Evolutionary conservation across 2,888 invertebrate species (phyloP).

Genomic region (Nymphalis urticae): DNA sequence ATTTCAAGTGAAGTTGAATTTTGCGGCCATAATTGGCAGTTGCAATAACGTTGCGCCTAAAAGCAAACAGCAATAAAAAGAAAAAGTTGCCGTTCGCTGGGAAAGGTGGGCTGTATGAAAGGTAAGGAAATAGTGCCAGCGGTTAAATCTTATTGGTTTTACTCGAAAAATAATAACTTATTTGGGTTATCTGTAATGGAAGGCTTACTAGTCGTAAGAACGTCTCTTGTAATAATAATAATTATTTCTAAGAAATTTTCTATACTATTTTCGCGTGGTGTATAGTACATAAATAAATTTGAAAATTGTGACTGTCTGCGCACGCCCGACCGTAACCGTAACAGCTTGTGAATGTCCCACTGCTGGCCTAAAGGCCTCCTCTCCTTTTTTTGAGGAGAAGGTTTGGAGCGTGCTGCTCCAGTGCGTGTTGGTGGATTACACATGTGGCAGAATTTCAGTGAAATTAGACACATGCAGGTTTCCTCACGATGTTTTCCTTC

Average conservation of each 20-base stretch:
- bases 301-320: too few relatives aligned
- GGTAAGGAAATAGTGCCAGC: slow-evolving; percentile 12
- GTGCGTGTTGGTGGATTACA: too few relatives aligned
- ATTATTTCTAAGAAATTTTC: not conserved
- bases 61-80: slow-evolving; percentile 45
- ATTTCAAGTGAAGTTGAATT: slow-evolving; percentile 16
- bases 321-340: too few relatives aligned
- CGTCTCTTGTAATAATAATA: not conserved
- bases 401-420: too few relatives aligned
- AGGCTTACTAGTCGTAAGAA: too few relatives aligned
- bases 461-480: too few relatives aligned
- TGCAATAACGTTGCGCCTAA: slow-evolving; percentile 42
- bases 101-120: slow-evolving; percentile 22
- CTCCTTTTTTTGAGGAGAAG: too few relatives aligned
- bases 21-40: slow-evolving; percentile 32
- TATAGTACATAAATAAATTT: not conserved
- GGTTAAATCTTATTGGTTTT: not conserved
- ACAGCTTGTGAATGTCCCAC: too few relatives aligned
- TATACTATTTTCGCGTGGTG: not conserved
- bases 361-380: too few relatives aligned
- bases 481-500: too few relatives aligned
- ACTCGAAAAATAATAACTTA: not conserved
- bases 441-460: too few relatives aligned
- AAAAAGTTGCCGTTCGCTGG: slow-evolving; percentile 32
- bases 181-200: not conserved